Percentiles rank a stretch among this genome's conserved stretches.
phyloP scores from a whole-genome alignment of 2,797 vertebrate species.

The Perodicticus potto region DNA sequence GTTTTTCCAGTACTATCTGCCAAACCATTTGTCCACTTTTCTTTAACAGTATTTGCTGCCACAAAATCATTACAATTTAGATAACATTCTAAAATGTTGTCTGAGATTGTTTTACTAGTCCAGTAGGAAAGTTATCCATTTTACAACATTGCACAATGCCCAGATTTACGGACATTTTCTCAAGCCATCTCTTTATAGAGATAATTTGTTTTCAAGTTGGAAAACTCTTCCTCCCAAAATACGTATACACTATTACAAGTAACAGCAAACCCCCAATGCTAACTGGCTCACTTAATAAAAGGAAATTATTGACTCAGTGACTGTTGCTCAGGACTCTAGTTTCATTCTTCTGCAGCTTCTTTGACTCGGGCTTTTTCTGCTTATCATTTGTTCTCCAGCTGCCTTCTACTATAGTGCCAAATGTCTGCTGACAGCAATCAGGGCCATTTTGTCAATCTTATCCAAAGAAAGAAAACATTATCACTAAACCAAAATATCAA shows the following conservation, averaged over 20 bases:
- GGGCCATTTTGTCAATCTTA: neutral
- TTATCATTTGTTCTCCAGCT: neutral
- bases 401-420: neutral
- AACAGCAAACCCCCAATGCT: neutral
- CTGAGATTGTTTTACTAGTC: neutral
- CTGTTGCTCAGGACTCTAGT: neutral
- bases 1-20: neutral
- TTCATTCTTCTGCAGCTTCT: neutral
- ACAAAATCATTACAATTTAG: neutral
- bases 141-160: neutral
- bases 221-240: neutral
- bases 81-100: neutral
- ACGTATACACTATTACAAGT: neutral
- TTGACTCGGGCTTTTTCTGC: neutral
- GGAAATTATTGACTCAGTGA: neutral
- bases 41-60: neutral
- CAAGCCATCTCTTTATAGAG: neutral
- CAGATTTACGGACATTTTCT: neutral
- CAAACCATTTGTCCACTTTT: neutral
- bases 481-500: neutral
- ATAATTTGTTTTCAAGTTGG: neutral
- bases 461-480: neutral
- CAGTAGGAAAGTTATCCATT: neutral
- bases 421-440: neutral
- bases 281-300: neutral